Percentiles rank a stretch among this genome's conserved stretches.
phyloP scores from a whole-genome alignment of 2,797 vertebrate genomes.

The Vultur gryphus region DNA sequence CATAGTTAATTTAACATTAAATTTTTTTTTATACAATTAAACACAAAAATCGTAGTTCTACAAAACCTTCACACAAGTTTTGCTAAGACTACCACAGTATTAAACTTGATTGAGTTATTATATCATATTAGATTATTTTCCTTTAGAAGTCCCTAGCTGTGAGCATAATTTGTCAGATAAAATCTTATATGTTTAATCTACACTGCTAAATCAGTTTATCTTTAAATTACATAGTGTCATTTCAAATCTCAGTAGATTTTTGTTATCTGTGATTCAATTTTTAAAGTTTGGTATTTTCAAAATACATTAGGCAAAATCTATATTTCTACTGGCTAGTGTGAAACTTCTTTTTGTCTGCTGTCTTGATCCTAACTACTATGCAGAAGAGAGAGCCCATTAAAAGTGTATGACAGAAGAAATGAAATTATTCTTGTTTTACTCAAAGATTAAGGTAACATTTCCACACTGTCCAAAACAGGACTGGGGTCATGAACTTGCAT shows the following conservation, averaged over 20 bases:
- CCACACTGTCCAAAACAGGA: background rate
- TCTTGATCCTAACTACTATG: background rate
- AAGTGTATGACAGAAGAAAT: background rate
- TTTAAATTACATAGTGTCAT: background rate
- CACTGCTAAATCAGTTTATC: background rate
- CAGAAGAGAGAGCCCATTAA: background rate
- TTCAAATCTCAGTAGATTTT: background rate
- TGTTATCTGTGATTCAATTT: background rate
- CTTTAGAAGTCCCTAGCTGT: background rate
- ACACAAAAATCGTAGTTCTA: background rate
- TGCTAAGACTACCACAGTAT: background rate
- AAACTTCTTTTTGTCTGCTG: background rate
- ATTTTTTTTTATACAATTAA: background rate
- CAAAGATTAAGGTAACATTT: background rate
- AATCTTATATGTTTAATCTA: background rate
- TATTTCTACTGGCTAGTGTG: background rate
- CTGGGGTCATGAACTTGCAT: background rate
- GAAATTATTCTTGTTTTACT: background rate
- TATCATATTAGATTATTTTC: background rate
- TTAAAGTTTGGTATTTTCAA: background rate
- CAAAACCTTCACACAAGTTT: background rate
- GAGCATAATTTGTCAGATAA: background rate
- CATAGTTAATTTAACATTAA: background rate
- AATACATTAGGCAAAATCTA: background rate
- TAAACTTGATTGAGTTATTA: background rate